A percentile compares a stretch with the other conserved stretches of the same genome.
These are phyloP conservation scores for Ficedula albicollis DNA, from an alignment of 2,797 vertebrate species.

Conservation along the genomic window DNA sequence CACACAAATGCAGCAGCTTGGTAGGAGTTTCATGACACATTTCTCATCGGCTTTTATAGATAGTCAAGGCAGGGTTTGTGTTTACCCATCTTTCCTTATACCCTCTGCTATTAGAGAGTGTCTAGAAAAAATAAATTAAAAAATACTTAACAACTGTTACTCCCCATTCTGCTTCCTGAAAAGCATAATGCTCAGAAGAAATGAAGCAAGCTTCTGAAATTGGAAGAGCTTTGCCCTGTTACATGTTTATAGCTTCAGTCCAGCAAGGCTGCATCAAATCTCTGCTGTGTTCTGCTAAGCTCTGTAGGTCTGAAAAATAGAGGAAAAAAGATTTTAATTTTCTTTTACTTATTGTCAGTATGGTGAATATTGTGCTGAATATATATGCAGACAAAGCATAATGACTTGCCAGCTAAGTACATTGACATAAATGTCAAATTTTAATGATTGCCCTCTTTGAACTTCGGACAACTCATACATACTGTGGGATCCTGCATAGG, in stretches of 20 bases:
- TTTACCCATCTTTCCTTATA: background rate
- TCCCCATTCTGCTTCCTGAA: background rate
- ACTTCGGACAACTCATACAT: constrained; percentile 25
- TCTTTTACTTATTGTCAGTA: background rate
- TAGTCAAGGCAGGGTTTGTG: background rate
- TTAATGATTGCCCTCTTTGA: constrained; percentile 67
- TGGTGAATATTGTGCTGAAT: background rate
- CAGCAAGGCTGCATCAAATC: background rate
- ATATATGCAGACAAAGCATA: background rate
- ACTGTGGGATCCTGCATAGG: constrained; percentile 29
- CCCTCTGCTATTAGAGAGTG: background rate
- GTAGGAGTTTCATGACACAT: background rate
- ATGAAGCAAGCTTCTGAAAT: background rate
- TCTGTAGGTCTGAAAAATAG: background rate
- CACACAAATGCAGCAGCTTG: background rate
- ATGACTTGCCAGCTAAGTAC: background rate
- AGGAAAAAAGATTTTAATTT: background rate
- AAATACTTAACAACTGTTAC: background rate
- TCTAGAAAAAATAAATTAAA: background rate
- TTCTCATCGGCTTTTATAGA: background rate
- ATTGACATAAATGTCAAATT: constrained; percentile 69
- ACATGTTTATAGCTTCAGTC: background rate
- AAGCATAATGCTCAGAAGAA: background rate
- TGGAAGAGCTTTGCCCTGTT: background rate
- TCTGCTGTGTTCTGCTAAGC: background rate